Base-by-base conservation (phyloP, 2,888 invertebrate species). In the Eupithecia centaureata region DNA sequence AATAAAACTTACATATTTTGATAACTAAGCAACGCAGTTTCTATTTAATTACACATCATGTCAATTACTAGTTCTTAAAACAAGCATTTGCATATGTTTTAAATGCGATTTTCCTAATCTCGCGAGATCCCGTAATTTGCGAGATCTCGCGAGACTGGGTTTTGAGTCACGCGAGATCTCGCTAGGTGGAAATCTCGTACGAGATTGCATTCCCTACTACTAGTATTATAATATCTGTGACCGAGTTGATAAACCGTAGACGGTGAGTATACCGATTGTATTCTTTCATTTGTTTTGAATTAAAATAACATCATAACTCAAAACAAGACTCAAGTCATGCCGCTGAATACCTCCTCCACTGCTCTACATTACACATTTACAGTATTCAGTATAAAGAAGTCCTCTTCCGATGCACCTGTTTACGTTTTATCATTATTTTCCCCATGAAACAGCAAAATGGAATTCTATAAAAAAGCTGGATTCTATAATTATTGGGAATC, bases 401-500 rank as follows among this genome's bases (percentile, higher is more conserved):
- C 3, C 1, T 42, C 38, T 42, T 18, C 0, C n/a, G 18, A 18
- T 42, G 42, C 42, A 42, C 18, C 42, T 42, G 42, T 42, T 42
- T 18, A 42, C 42, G 42, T 61, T 58, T 42, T 13, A 68, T 63
- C 25, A 35, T 12, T 12, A 47, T 47, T 47, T 47, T 22, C 22
- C 42, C 18, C 62, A 71, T 73, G 65, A 72, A 68, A 65, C 35
- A 65, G 67, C 62, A 62, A 56, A 69, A 60, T 65, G 32, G 51
- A 60, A 63, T 66, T 68, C 35, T 71, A 62, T 72, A 65, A 73
- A 76, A 76, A 81, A 58, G 66, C 65, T 75, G 70, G 60, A 74
- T 67, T 75, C 73, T 76, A 76, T 79, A 76, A 80, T 77, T 75
- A 77, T 79, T 76, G 68, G 61, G 73, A 77, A 76, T 80, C 79